Evolutionary conservation across 2,113 vertebrate species (phyloP).

Genomic region (Corynorhinus townsendii): DNA sequence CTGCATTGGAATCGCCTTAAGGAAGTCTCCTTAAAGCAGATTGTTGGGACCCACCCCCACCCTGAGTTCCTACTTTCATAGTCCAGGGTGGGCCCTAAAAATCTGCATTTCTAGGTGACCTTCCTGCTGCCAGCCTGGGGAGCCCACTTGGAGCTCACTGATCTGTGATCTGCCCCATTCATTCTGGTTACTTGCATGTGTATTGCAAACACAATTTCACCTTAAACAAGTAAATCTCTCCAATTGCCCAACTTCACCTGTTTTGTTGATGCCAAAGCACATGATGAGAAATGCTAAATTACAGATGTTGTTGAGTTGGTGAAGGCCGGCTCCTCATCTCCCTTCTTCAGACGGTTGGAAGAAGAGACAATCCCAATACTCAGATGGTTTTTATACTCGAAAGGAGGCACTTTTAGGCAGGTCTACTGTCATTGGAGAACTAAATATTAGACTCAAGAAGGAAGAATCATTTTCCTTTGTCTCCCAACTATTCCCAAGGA

Average conservation of each 20-base stretch:
- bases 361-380: neutral
- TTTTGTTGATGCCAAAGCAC: neutral
- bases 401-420: neutral
- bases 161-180: too few species aligned
- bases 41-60: accelerated
- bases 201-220: neutral
- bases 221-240: neutral
- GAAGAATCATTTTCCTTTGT: neutral
- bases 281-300: neutral
- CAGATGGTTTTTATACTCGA: neutral
- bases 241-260: neutral
- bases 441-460: neutral
- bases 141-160: neutral
- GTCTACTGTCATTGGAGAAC: neutral
- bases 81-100: neutral
- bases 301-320: neutral
- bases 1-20: neutral
- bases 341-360: neutral
- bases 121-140: neutral
- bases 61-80: neutral
- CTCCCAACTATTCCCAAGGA: neutral
- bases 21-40: neutral
- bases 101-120: neutral
- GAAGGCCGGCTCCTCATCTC: neutral
- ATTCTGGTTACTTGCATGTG: neutral